A percentile compares a stretch with the other conserved stretches of the same genome.
Evolutionary conservation across 1,140 invertebrate species (phyloP).

Genomic region (Capitella teleta): DNA sequence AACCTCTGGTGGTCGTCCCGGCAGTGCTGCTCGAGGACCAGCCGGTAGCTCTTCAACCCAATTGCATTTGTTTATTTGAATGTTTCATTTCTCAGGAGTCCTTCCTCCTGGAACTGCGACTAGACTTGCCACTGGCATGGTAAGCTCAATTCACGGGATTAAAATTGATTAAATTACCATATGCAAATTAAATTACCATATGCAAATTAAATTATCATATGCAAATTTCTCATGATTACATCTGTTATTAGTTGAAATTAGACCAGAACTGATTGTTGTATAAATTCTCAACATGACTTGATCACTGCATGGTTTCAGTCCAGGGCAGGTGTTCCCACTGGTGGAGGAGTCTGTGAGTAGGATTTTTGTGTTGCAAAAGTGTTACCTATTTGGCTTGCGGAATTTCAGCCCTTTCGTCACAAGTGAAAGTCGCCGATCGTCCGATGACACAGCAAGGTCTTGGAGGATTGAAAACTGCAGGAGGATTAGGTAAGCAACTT

Average conservation of each 20-base stretch:
- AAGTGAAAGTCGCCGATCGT: slow-evolving; percentile 51
- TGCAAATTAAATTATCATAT: background rate
- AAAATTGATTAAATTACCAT: background rate
- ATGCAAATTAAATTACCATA: background rate
- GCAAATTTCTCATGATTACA: background rate
- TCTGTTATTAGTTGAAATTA: background rate
- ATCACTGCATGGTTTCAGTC: too few relatives aligned
- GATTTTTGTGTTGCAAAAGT: background rate
- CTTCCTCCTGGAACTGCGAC: slow-evolving; percentile 35
- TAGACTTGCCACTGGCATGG: slow-evolving; percentile 39
- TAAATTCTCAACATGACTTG: too few relatives aligned
- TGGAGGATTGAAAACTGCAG: slow-evolving; percentile 57
- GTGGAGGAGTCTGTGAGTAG: background rate
- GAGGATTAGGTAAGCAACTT: background rate
- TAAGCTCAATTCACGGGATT: slow-evolving; percentile 10
- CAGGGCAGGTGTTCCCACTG: background rate
- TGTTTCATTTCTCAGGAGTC: background rate
- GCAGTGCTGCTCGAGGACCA: background rate
- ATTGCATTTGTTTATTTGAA: background rate
- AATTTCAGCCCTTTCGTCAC: slow-evolving; percentile 27
- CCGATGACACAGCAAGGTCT: slow-evolving; percentile 75
- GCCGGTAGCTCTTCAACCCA: background rate
- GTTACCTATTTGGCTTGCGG: background rate
- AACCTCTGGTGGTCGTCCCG: background rate
- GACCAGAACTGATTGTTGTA: background rate